Percentiles rank a stretch among this genome's conserved stretches.
Evolutionary conservation across 37 sponge, comb jelly and placozoan species (phyloP).

Genomic region (Tethya wilhelma): DNA sequence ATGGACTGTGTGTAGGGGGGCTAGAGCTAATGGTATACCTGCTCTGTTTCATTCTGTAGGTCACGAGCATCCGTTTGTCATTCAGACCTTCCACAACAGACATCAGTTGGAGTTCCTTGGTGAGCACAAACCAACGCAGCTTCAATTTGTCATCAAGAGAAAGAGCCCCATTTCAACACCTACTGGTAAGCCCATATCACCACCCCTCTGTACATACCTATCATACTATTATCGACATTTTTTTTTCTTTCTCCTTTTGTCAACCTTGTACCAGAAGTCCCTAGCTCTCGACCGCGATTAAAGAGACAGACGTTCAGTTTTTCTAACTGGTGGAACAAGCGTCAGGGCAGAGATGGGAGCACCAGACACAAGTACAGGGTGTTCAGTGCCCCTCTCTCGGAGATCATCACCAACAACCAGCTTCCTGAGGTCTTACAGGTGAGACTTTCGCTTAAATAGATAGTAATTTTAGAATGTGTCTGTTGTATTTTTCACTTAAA

Average conservation of each 20-base stretch:
- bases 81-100: slow-evolving; percentile 63
- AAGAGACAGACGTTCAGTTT: too few relatives aligned
- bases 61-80: slow-evolving; percentile 70
- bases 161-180: too few relatives aligned
- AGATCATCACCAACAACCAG: slow-evolving; percentile 41
- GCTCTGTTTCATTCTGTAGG: slow-evolving; percentile 11
- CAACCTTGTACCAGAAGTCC: neutral
- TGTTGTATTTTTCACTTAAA: neutral
- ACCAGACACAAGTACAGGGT: slow-evolving; percentile 18
- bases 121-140: slow-evolving; percentile 46
- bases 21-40: neutral
- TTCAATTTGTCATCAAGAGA: slow-evolving; percentile 69
- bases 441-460: neutral
- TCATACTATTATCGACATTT: neutral
- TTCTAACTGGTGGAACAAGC: too few relatives aligned
- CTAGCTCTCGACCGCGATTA: neutral
- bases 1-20: neutral
- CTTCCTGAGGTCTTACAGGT: slow-evolving; percentile 72
- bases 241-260: neutral
- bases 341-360: too few relatives aligned
- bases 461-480: neutral
- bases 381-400: slow-evolving; percentile 57
- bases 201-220: neutral
- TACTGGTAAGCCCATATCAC: neutral
- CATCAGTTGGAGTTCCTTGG: slow-evolving; percentile 48